Conservation (phyloP, 2,888 invertebrate species). For the Dilophus febrilis region DNA sequence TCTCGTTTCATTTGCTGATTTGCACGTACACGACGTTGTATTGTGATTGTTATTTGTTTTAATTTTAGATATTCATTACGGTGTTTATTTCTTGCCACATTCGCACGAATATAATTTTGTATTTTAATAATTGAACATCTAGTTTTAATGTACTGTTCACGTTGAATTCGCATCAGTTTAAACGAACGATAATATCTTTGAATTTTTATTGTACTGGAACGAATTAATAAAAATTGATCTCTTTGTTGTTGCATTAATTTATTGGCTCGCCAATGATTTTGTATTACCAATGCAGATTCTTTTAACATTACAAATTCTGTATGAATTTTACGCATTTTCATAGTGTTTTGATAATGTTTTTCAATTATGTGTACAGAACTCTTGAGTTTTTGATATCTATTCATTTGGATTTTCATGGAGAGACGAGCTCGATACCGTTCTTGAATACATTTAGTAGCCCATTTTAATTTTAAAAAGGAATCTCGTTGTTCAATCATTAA, state of each 20-base stretch:
- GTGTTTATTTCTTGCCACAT: slow-evolving; percentile 15
- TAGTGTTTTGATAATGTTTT: too few species aligned
- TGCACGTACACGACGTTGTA: slow-evolving; percentile 10
- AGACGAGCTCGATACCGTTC: slow-evolving; percentile 28
- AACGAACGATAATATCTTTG: slow-evolving; percentile 25
- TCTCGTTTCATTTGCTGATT: slow-evolving; percentile 16
- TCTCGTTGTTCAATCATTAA: too few species aligned
- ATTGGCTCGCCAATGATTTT: slow-evolving; percentile 18
- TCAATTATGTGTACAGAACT: too few species aligned
- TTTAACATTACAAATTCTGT: slow-evolving; percentile 15
- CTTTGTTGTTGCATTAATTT: slow-evolving; percentile 14
- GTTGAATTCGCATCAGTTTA: neutral
- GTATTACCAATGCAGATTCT: slow-evolving; percentile 21
- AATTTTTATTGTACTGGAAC: slow-evolving; percentile 21
- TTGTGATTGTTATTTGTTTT: neutral
- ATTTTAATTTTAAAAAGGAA: slow-evolving; percentile 19
- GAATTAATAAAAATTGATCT: slow-evolving; percentile 12
- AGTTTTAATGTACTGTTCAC: slow-evolving; percentile 4
- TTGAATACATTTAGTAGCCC: slow-evolving; percentile 25
- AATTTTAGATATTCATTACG: slow-evolving; percentile 17
- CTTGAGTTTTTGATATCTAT: too few species aligned
- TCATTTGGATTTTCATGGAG: too few species aligned
- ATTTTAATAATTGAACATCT: slow-evolving; percentile 10
- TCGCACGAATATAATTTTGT: slow-evolving; percentile 19
- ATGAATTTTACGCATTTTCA: slow-evolving; percentile 14